phyloP scores from a whole-genome alignment of 2,888 invertebrate genomes.

The Mimumesa dahlbomi region DNA sequence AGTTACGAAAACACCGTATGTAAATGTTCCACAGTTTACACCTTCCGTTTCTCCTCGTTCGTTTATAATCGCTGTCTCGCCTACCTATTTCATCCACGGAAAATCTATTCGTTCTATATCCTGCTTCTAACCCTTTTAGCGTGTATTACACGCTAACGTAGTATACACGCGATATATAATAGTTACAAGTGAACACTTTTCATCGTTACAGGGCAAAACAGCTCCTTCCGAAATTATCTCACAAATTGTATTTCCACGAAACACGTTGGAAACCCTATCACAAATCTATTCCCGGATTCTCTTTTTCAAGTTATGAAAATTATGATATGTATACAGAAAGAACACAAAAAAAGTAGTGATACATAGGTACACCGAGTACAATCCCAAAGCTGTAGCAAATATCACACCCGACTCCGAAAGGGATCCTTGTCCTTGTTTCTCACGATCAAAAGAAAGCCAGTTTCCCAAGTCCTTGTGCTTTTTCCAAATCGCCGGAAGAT shows the following conservation, averaged over 20 bases:
- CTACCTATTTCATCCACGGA: too few species aligned
- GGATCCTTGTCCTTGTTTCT: slow-evolving; percentile 13
- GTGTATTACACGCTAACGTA: slow-evolving; percentile 17
- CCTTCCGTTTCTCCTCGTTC: slow-evolving; percentile 13
- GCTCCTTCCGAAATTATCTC: slow-evolving; percentile 5
- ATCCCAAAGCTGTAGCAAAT: too few species aligned
- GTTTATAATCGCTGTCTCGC: slow-evolving; percentile 31
- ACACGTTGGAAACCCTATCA: too few species aligned
- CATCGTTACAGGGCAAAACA: neutral
- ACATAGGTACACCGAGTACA: too few species aligned
- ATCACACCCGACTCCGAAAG: too few species aligned
- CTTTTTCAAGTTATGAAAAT: too few species aligned
- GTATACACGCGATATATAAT: slow-evolving; percentile 33
- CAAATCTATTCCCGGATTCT: too few species aligned
- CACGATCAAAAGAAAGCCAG: neutral
- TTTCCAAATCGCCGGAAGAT: slow-evolving; percentile 38
- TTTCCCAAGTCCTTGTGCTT: neutral
- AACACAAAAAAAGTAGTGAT: too few species aligned
- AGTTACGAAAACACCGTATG: slow-evolving; percentile 33
- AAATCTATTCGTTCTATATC: slow-evolving; percentile 4
- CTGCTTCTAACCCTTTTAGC: slow-evolving; percentile 42
- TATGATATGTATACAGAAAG: too few species aligned
- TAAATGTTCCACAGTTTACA: slow-evolving; percentile 36
- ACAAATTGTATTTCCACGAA: too few species aligned
- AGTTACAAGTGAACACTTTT: slow-evolving; percentile 28